These are phyloP conservation scores for Mobula hypostoma DNA, from an alignment of 2,113 vertebrate genomes.

Conservation along the genomic window DNA sequence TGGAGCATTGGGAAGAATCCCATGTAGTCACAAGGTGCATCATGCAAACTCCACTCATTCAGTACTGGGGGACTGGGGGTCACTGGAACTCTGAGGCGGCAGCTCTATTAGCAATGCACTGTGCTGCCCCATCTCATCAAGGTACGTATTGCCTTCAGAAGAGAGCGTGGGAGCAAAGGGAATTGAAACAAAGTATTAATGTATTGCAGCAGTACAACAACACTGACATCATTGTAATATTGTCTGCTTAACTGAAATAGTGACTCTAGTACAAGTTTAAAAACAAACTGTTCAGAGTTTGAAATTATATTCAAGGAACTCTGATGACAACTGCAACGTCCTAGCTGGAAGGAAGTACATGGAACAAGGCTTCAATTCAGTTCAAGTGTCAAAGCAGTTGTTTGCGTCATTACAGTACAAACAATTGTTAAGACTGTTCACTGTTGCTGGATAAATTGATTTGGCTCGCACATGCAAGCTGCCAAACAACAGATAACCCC, in stretches of 20 bases:
- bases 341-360: not conserved
- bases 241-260: not conserved
- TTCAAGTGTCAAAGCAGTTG: not conserved
- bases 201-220: not conserved
- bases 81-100: too few relatives aligned
- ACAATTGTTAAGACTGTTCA: not conserved
- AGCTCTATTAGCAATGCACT: too few relatives aligned
- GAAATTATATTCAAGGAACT: not conserved
- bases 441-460: not conserved
- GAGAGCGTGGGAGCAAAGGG: not conserved
- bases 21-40: too few relatives aligned
- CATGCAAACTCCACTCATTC: too few relatives aligned
- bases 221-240: not conserved
- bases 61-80: too few relatives aligned
- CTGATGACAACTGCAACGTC: not conserved
- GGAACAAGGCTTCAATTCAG: not conserved
- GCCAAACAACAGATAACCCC: not conserved
- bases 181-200: not conserved
- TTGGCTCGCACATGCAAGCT: not conserved
- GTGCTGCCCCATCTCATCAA: too few relatives aligned
- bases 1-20: too few relatives aligned
- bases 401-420: not conserved
- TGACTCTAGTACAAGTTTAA: not conserved
- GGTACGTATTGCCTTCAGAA: not conserved
- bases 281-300: not conserved